These are phyloP conservation scores for Spermophilus dauricus DNA, from an alignment of 2,113 vertebrate genomes.

Conservation along the genomic window DNA sequence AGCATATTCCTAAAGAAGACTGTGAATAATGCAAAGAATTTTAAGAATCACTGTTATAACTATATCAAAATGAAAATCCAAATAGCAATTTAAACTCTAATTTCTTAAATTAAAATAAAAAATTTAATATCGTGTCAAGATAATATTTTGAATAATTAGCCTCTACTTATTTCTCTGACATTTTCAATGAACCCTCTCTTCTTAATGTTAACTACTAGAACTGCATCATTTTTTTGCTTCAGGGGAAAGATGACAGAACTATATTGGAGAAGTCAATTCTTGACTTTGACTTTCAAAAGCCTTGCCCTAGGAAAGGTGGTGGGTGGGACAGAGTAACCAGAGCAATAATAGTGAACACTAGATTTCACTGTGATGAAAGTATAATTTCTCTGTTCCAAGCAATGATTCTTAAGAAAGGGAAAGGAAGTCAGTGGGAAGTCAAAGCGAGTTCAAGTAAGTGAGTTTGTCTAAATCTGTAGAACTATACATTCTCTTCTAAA, in stretches of 20 bases:
- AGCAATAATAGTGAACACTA: background rate
- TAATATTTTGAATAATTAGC: background rate
- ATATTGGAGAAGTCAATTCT: background rate
- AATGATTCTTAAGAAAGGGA: background rate
- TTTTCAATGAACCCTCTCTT: background rate
- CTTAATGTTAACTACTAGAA: background rate
- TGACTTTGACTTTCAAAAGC: conserved; percentile 50
- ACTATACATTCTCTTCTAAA: background rate
- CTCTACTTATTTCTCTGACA: background rate
- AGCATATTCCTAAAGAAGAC: background rate
- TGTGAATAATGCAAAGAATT: background rate
- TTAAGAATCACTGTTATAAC: background rate
- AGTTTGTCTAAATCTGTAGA: background rate
- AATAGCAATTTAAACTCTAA: conserved; percentile 15
- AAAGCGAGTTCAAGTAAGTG: background rate
- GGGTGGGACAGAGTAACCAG: background rate
- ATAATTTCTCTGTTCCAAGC: background rate
- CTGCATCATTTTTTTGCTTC: background rate
- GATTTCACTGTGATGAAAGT: conserved; percentile 31
- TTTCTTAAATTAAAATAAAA: conserved; percentile 19
- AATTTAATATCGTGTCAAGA: background rate
- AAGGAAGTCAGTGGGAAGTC: background rate
- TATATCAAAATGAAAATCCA: conserved; percentile 19
- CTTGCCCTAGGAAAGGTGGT: conserved; percentile 22
- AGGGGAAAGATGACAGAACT: background rate